These are phyloP conservation scores for Pristionchus entomophagus DNA, from an alignment of 2,888 invertebrate species.

Conservation along the genomic window DNA sequence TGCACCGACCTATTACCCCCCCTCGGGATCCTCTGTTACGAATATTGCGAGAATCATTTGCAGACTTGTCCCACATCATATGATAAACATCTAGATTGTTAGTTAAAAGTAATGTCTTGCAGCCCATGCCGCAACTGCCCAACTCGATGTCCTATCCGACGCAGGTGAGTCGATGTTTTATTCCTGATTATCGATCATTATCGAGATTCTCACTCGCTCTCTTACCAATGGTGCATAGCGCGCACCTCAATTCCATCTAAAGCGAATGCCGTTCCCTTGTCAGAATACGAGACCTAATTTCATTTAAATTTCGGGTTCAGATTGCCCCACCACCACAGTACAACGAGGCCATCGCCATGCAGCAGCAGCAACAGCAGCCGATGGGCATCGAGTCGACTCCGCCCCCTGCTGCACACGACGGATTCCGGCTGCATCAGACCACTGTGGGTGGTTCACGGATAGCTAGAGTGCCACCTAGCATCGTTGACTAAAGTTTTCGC, in stretches of 20 bases:
- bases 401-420: not conserved
- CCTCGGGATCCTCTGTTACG: no score
- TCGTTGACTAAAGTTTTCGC: not conserved
- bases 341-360: constrained; percentile 48
- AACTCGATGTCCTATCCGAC: constrained; percentile 31
- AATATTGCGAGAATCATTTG: not conserved
- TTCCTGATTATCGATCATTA: no score
- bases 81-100: not conserved
- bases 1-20: no score
- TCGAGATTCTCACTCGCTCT: no score
- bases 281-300: no score
- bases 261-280: no score
- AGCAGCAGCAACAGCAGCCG: constrained; percentile 53
- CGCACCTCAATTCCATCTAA: no score
- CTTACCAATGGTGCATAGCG: no score
- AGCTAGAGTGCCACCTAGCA: not conserved
- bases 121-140: constrained; percentile 37
- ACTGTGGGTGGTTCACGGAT: constrained; percentile 1
- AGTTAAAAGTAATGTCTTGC: not conserved
- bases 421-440: constrained; percentile 40
- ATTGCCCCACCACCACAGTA: constrained; percentile 48
- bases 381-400: not conserved
- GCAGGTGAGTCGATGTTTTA: not conserved
- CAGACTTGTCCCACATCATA: not conserved
- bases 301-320: not conserved